Evolutionary conservation across 1,140 invertebrate genomes (phyloP).

Genomic region (Globodera rostochiensis): DNA sequence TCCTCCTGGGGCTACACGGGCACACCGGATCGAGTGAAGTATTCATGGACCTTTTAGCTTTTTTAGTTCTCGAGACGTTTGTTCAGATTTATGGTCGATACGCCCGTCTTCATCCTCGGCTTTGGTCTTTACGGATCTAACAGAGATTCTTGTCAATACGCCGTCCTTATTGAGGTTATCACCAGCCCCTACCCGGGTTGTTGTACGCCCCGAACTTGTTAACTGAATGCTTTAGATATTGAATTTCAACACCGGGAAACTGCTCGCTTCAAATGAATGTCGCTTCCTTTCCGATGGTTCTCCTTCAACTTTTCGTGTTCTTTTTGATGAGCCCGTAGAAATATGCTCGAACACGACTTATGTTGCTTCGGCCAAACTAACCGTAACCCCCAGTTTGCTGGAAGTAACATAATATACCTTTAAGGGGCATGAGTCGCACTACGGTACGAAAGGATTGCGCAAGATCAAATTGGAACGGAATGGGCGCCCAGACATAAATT

Average conservation of each 20-base stretch:
- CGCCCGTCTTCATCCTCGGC: conserved; percentile 81
- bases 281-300: conserved; percentile 81
- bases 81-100: conserved; percentile 79
- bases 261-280: conserved; percentile 78
- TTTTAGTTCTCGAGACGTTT: conserved; percentile 10
- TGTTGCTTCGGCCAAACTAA: conserved; percentile 80
- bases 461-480: conserved; percentile 69
- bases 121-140: conserved; percentile 86
- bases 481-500: conserved; percentile 70
- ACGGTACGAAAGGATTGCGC: conserved; percentile 80
- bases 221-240: conserved; percentile 70
- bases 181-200: neutral
- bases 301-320: conserved; percentile 80
- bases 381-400: conserved; percentile 69
- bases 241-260: conserved; percentile 77
- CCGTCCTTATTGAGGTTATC: conserved; percentile 75
- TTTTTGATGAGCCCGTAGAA: conserved; percentile 85
- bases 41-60: conserved; percentile 34
- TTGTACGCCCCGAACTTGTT: conserved; percentile 7
- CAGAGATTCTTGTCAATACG: conserved; percentile 80
- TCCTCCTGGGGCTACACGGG: conserved; percentile 85
- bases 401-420: conserved; percentile 56
- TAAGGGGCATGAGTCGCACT: conserved; percentile 84
- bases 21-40: conserved; percentile 81
- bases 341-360: conserved; percentile 80